phyloP scores from a whole-genome alignment of 2,888 invertebrate genomes.

The Pseudoips prasinana region DNA sequence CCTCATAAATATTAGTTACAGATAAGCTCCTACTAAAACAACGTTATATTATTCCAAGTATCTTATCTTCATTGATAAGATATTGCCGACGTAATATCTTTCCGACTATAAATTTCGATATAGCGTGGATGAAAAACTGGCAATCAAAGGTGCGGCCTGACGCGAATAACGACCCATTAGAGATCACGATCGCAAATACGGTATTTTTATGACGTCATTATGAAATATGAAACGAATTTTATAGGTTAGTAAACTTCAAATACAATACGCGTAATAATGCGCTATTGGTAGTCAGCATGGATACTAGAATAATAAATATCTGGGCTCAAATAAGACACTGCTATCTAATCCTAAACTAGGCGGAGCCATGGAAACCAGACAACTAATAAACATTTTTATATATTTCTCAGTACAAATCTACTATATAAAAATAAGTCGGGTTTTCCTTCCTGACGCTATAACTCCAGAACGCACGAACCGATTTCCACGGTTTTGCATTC shows the following conservation, averaged over 20 bases:
- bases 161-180: conserved; percentile 44
- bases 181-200: conserved; percentile 30
- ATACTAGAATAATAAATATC: no score
- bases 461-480: no score
- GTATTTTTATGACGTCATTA: conserved; percentile 46
- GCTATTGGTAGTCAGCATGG: no score
- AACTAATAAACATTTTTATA: no score
- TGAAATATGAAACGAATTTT: conserved; percentile 20
- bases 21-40: background rate
- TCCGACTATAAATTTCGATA: conserved; percentile 39
- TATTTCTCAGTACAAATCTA: no score
- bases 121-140: conserved; percentile 39
- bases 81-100: conserved; percentile 25
- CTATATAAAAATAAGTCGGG: no score
- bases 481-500: no score
- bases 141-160: conserved; percentile 47
- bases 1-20: no score
- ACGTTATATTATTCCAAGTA: background rate
- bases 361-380: no score
- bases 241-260: conserved; percentile 5
- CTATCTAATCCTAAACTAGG: no score
- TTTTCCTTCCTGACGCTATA: no score
- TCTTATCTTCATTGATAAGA: conserved; percentile 35
- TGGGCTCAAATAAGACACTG: no score
- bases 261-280: background rate